Conservation (phyloP, 2,888 invertebrate genomes). For the Yponomeuta sedellus region DNA sequence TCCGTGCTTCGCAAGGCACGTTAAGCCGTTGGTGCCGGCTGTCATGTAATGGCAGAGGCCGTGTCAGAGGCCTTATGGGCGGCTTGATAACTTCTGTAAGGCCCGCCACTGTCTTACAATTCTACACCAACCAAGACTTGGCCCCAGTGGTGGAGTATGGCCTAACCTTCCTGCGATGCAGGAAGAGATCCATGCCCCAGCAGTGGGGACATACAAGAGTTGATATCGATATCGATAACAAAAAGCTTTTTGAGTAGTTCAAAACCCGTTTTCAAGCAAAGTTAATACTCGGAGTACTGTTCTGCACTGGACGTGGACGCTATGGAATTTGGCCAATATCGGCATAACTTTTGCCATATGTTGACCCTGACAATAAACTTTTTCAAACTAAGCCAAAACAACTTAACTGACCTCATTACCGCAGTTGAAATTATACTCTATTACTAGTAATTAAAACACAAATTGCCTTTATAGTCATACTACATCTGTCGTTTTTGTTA, state of each 20-base stretch:
- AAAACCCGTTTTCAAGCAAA: neutral
- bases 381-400: constrained; percentile 28
- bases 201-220: too few relatives aligned
- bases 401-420: constrained; percentile 22
- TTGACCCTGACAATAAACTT: constrained; percentile 68
- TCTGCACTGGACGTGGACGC: constrained; percentile 18
- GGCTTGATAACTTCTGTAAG: too few relatives aligned
- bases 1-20: too few relatives aligned
- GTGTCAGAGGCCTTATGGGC: too few relatives aligned
- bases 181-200: too few relatives aligned
- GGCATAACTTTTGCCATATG: constrained; percentile 66
- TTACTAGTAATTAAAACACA: constrained; percentile 20
- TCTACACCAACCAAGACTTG: too few relatives aligned
- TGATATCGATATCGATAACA: too few relatives aligned
- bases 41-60: too few relatives aligned
- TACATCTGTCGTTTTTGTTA: constrained; percentile 32
- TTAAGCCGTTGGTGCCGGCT: too few relatives aligned
- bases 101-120: too few relatives aligned
- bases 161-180: too few relatives aligned
- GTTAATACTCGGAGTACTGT: neutral
- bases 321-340: constrained; percentile 53
- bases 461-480: constrained; percentile 25
- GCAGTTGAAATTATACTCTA: constrained; percentile 29
- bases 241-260: neutral
- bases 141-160: too few relatives aligned